phyloP scores from a whole-genome alignment of 2,888 invertebrate genomes.

The Hypselothyrea guttata region DNA sequence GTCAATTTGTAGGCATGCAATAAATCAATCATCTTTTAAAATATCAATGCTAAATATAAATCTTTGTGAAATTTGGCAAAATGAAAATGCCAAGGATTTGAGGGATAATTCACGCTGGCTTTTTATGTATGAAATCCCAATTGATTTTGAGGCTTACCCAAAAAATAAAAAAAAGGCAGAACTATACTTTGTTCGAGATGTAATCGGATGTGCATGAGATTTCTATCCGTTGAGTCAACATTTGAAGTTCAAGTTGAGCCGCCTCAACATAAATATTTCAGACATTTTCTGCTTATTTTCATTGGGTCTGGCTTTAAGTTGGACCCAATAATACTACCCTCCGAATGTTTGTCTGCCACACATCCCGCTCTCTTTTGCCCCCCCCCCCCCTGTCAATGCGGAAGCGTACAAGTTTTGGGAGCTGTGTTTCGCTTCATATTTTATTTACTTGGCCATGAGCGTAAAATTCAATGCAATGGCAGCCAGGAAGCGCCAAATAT shows the following conservation, averaged over 20 bases:
- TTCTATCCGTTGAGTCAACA: slow-evolving; percentile 22
- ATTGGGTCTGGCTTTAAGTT: slow-evolving; percentile 51
- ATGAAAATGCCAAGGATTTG: slow-evolving; percentile 8
- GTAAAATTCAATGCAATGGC: slow-evolving; percentile 51
- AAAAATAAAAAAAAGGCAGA: no score
- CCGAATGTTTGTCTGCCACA: slow-evolving; percentile 14
- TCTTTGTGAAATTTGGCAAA: slow-evolving; percentile 6
- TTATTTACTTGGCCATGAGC: slow-evolving; percentile 65
- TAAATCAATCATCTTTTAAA: slow-evolving; percentile 17
- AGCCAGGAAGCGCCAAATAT: slow-evolving; percentile 39
- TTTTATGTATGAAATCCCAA: slow-evolving; percentile 24
- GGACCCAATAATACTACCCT: slow-evolving; percentile 52
- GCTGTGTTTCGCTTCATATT: slow-evolving; percentile 50
- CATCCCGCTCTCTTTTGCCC: not conserved
- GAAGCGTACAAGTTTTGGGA: slow-evolving; percentile 19
- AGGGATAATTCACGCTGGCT: slow-evolving; percentile 23
- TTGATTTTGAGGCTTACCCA: slow-evolving; percentile 33
- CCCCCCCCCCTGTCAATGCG: not conserved
- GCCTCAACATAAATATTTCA: slow-evolving; percentile 41
- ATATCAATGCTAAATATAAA: slow-evolving; percentile 33
- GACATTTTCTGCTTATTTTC: slow-evolving; percentile 36
- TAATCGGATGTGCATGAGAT: slow-evolving; percentile 21
- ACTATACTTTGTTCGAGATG: slow-evolving; percentile 13
- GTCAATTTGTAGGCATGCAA: slow-evolving; percentile 2
- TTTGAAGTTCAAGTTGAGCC: slow-evolving; percentile 28